Evolutionary conservation across 1,140 invertebrate genomes (phyloP).

Genomic region (Cyclargus thomasi): DNA sequence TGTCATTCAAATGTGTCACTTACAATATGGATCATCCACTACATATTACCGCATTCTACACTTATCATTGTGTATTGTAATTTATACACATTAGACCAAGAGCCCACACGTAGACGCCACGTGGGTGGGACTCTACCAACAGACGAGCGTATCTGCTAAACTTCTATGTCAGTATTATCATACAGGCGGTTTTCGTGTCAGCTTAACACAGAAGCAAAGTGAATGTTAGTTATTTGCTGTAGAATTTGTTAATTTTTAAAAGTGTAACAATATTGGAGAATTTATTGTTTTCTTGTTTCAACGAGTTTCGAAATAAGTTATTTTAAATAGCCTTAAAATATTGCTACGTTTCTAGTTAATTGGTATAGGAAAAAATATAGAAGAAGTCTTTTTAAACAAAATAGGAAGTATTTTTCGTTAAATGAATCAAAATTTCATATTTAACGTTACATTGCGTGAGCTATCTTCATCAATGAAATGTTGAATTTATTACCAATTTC

Average conservation of each 20-base stretch:
- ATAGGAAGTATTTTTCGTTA: no score
- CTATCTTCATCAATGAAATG: not conserved
- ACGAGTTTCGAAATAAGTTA: not conserved
- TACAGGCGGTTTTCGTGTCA: not conserved
- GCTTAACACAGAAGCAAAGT: not conserved
- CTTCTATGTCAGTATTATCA: not conserved
- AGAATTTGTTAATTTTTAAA: not conserved
- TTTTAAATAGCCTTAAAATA: no score
- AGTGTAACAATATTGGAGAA: not conserved
- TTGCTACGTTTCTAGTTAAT: no score
- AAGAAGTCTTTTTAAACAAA: no score
- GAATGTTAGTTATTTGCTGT: not conserved
- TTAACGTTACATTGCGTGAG: no score
- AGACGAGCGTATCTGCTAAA: conserved; percentile 7
- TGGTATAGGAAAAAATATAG: no score
- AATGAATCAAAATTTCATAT: no score
- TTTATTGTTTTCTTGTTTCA: not conserved
- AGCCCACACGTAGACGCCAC: not conserved
- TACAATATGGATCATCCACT: not conserved
- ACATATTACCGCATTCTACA: not conserved
- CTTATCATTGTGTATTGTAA: not conserved
- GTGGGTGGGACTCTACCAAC: not conserved
- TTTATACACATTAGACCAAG: not conserved
- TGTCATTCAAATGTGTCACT: not conserved
- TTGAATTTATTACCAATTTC: not conserved